Percentiles rank a stretch among this genome's conserved stretches.
Conservation (phyloP, 2,888 invertebrate species). For the Torymus auratus region DNA sequence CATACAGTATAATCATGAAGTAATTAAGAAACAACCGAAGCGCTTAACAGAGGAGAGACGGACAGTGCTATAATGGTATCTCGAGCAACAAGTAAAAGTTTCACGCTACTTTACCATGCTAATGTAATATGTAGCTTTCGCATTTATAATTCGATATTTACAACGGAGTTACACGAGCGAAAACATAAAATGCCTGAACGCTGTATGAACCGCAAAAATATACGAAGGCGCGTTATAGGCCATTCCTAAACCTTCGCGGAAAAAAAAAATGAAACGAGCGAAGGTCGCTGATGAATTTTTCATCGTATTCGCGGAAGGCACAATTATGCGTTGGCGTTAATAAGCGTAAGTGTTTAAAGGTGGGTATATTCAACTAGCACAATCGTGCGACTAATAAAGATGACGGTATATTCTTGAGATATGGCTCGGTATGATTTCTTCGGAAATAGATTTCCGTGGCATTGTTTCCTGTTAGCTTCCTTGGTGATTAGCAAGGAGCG, state of each 20-base stretch:
- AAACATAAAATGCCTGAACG: background rate
- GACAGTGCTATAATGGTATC: background rate
- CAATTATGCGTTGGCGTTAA: conserved; percentile 48
- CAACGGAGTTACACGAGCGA: background rate
- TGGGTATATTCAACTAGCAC: no score
- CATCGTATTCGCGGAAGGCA: conserved; percentile 44
- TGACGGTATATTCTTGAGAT: background rate
- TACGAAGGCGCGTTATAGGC: background rate
- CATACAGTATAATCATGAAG: no score
- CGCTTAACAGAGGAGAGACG: background rate
- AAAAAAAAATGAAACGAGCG: conserved; percentile 47
- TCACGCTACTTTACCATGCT: background rate
- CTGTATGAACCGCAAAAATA: background rate
- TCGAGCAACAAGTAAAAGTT: background rate
- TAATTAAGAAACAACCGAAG: no score
- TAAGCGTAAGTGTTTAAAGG: conserved; percentile 2
- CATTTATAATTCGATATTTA: no score
- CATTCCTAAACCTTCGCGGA: conserved; percentile 41
- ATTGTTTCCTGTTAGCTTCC: background rate
- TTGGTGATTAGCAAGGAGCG: background rate
- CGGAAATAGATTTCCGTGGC: background rate
- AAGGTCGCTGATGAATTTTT: conserved; percentile 54
- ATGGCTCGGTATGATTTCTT: background rate
- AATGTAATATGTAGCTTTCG: background rate
- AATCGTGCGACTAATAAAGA: background rate